Percentiles rank a stretch among this genome's conserved stretches.
These are phyloP conservation scores for Hydrotaea diabolus DNA, from an alignment of 2,888 invertebrate genomes.

Conservation along the genomic window DNA sequence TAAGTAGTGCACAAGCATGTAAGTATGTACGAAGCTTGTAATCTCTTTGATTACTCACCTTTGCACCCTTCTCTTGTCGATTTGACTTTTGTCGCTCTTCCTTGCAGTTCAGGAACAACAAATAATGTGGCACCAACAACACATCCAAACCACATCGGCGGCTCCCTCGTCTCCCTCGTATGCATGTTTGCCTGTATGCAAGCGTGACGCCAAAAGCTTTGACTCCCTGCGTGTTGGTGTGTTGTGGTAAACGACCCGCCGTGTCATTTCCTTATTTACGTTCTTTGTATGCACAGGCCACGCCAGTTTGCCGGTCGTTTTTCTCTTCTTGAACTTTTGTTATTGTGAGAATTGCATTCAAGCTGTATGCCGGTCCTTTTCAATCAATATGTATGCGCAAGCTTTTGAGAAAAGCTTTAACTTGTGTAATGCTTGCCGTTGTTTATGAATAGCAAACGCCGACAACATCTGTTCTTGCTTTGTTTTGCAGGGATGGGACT, in stretches of 20 bases:
- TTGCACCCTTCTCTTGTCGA: too few relatives aligned
- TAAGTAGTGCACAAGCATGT: too few relatives aligned
- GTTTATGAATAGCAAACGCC: not conserved
- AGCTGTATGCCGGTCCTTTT: conserved; percentile 37
- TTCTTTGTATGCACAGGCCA: conserved; percentile 27
- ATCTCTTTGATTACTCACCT: too few relatives aligned
- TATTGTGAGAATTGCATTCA: conserved; percentile 34
- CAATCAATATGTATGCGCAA: not conserved
- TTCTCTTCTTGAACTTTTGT: not conserved
- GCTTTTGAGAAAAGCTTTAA: conserved; percentile 50
- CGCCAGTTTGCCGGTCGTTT: not conserved
- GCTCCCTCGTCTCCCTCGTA: too few relatives aligned
- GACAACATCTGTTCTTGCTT: not conserved
- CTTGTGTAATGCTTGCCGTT: not conserved
- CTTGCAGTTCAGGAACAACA: too few relatives aligned
- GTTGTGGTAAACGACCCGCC: conserved; percentile 37
- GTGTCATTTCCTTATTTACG: conserved; percentile 53
- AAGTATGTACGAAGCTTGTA: too few relatives aligned
- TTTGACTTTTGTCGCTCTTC: too few relatives aligned
- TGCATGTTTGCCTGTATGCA: too few relatives aligned
- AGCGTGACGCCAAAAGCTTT: too few relatives aligned
- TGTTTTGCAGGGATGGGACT: not conserved
- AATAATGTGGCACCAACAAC: too few relatives aligned
- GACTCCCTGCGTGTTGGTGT: not conserved
- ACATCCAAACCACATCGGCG: too few relatives aligned